A percentile compares a stretch with the other conserved stretches of the same genome.
These are phyloP conservation scores for Sitophilus oryzae DNA, from an alignment of 1,140 invertebrate species.

Conservation along the genomic window DNA sequence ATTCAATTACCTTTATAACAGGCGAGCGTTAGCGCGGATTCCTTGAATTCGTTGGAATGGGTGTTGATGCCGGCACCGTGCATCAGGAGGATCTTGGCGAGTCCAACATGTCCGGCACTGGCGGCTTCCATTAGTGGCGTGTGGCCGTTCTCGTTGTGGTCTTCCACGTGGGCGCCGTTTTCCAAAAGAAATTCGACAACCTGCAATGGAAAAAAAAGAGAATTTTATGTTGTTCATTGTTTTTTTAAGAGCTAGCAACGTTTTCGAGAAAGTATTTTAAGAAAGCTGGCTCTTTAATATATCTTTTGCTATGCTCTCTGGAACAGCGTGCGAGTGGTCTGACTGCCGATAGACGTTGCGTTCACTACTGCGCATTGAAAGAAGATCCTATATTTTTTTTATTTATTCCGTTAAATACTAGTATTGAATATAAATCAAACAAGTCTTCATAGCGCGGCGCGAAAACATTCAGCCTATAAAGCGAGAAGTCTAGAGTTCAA, in stretches of 20 bases:
- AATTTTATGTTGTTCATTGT: not conserved
- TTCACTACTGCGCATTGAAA: too few relatives aligned
- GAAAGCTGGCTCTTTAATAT: too few relatives aligned
- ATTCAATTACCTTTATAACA: conserved; percentile 74
- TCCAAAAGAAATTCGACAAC: conserved; percentile 82
- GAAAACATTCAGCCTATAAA: too few relatives aligned
- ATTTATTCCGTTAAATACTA: not conserved
- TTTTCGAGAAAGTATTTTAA: too few relatives aligned
- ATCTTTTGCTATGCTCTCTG: too few relatives aligned
- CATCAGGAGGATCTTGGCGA: conserved; percentile 86
- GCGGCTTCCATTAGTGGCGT: conserved; percentile 99
- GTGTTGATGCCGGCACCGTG: conserved; percentile 96
- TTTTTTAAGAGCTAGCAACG: not conserved
- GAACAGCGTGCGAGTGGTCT: too few relatives aligned
- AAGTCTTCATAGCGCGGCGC: too few relatives aligned
- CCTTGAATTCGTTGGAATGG: conserved; percentile 98
- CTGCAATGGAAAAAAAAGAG: not conserved
- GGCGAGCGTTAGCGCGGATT: conserved; percentile 89
- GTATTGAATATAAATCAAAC: too few relatives aligned
- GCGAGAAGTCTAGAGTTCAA: too few relatives aligned
- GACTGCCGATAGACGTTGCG: too few relatives aligned
- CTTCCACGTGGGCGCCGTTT: conserved; percentile 91
- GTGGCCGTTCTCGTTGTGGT: conserved; percentile 98
- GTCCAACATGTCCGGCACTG: conserved; percentile 90
- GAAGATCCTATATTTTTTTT: too few relatives aligned